A percentile compares a stretch with the other conserved stretches of the same genome.
These are phyloP conservation scores for Coilia nasus DNA, from an alignment of 2,797 vertebrate genomes.

Conservation along the genomic window DNA sequence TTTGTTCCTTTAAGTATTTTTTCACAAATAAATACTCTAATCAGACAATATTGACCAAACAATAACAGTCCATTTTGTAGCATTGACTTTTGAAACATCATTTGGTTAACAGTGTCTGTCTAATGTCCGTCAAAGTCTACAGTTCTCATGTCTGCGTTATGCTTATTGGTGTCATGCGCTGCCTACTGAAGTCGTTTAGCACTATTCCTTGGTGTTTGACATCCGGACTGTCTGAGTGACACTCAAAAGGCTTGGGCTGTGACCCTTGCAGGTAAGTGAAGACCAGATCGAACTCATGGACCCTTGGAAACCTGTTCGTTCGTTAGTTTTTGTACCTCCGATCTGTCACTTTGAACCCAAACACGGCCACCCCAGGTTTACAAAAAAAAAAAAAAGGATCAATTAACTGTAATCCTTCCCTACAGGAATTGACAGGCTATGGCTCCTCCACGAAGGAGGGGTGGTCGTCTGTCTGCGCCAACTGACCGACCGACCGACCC, in stretches of 20 bases:
- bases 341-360: not conserved
- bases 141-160: constrained; percentile 49
- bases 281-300: constrained; percentile 16
- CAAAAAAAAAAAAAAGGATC: not conserved
- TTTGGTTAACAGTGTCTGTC: constrained; percentile 57
- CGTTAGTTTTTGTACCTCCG: not conserved
- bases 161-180: constrained; percentile 23
- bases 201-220: constrained; percentile 13
- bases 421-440: not conserved
- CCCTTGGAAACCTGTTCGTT: constrained; percentile 1
- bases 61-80: constrained; percentile 61
- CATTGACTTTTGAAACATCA: constrained; percentile 62
- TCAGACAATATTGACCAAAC: constrained; percentile 65
- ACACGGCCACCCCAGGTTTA: not conserved
- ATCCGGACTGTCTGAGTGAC: constrained; percentile 44
- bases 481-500: not conserved
- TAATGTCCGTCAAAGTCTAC: constrained; percentile 34
- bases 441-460: not conserved
- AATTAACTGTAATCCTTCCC: not conserved
- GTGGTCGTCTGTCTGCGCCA: not conserved
- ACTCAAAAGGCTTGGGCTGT: constrained; percentile 65
- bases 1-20: constrained; percentile 54
- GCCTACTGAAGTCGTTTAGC: constrained; percentile 17
- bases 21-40: constrained; percentile 71
- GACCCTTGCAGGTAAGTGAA: constrained; percentile 66